These are phyloP conservation scores for Drosophila siamana DNA, from an alignment of 2,888 invertebrate genomes.

Conservation along the genomic window DNA sequence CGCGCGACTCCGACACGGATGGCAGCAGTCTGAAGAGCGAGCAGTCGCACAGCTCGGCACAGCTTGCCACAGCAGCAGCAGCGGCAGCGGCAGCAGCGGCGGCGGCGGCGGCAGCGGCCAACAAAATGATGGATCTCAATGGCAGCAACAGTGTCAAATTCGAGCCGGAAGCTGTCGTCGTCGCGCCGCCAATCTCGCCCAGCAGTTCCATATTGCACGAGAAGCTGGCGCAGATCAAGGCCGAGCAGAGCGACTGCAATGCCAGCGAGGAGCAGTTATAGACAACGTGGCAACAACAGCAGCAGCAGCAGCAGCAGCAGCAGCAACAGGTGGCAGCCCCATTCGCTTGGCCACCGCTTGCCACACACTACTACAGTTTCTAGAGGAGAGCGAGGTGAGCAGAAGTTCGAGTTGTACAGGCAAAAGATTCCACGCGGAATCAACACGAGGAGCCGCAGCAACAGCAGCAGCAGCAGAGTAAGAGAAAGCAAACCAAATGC, in stretches of 20 bases:
- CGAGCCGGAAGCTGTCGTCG: slow-evolving; percentile 42
- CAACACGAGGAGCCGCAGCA: neutral
- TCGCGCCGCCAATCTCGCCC: slow-evolving; percentile 34
- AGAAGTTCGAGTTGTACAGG: slow-evolving; percentile 39
- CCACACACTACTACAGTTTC: slow-evolving; percentile 75
- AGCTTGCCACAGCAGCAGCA: no score
- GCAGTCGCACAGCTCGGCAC: slow-evolving; percentile 54
- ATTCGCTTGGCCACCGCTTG: slow-evolving; percentile 65
- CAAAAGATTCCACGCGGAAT: slow-evolving; percentile 21
- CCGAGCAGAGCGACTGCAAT: slow-evolving; percentile 72
- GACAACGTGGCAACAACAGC: slow-evolving; percentile 74
- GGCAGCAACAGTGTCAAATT: slow-evolving; percentile 69
- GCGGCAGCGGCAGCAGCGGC: slow-evolving; percentile 48
- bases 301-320: slow-evolving; percentile 36
- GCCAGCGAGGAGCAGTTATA: slow-evolving; percentile 83
- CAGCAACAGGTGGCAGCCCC: no score
- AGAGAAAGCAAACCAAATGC: slow-evolving; percentile 48
- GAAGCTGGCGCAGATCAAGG: slow-evolving; percentile 84
- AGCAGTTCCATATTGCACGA: slow-evolving; percentile 82
- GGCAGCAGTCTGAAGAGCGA: slow-evolving; percentile 80
- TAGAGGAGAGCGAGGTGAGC: slow-evolving; percentile 39
- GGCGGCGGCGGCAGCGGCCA: slow-evolving; percentile 13
- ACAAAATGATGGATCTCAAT: slow-evolving; percentile 82
- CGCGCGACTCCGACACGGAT: slow-evolving; percentile 82
- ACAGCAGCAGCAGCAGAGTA: slow-evolving; percentile 5